A percentile compares a stretch with the other conserved stretches of the same genome.
Evolutionary conservation across 2,797 vertebrate species (phyloP).

Genomic region (Strix occidentalis): DNA sequence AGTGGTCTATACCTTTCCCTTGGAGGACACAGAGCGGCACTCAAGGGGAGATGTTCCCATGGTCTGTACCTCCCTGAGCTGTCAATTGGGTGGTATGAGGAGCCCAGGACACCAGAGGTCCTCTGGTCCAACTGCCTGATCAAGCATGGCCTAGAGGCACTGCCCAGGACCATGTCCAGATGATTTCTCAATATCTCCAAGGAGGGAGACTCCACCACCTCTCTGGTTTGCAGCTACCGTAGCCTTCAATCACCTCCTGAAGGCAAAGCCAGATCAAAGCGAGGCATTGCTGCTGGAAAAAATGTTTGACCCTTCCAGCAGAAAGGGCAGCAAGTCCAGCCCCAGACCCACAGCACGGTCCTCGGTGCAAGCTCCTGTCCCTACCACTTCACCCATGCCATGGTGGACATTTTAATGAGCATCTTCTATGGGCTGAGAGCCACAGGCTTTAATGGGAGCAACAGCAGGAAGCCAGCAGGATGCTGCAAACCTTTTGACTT

Average conservation of each 20-base stretch:
- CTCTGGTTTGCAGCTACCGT: background rate
- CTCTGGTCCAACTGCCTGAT: background rate
- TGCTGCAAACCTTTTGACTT: background rate
- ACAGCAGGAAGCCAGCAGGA: background rate
- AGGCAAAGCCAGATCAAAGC: background rate
- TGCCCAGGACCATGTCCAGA: background rate
- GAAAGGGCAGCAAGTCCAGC: background rate
- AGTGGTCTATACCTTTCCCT: background rate
- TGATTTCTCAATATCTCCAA: background rate
- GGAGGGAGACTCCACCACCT: background rate
- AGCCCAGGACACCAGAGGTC: background rate
- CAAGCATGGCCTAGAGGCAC: background rate
- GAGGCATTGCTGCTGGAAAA: background rate
- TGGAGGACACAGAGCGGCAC: background rate
- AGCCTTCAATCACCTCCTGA: background rate
- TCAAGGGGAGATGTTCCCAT: background rate
- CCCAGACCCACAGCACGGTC: fast-evolving
- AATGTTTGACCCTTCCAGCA: background rate
- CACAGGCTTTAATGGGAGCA: background rate
- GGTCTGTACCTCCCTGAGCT: fast-evolving
- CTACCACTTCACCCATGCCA: background rate
- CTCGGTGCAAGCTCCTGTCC: background rate
- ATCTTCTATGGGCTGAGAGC: background rate
- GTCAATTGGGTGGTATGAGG: fast-evolving
- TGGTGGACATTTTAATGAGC: background rate